Evolutionary conservation across 2,113 vertebrate genomes (phyloP), one percentile per base, ranked within the genome.

Genomic region (Chamaea fasciata): DNA sequence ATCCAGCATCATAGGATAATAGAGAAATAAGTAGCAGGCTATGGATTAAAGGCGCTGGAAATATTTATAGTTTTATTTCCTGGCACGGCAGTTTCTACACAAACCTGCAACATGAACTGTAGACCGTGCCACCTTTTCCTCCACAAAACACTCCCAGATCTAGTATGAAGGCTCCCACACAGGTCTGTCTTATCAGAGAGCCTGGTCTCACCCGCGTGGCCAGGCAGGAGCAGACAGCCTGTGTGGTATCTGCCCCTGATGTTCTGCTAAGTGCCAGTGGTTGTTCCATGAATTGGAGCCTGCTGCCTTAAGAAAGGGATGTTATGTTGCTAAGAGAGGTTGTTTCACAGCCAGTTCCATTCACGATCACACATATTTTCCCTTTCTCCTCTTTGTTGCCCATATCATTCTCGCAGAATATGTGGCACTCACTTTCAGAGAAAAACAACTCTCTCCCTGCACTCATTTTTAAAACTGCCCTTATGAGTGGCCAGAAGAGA

Each of bases 11-110:
- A 52, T 18, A 77, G 76, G 49, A 89, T 90, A 91, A 92, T 26
- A 86, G 47, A 39, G 49, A 94, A 96, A 64, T 81, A 90, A 92
- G 60, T 46, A 90, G 42, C 30, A 83, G 83, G 76, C 80, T 57
- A 30, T 11, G 35, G 68, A 77, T 93, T 93, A 83, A 93, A 94
- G 47, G 50, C 3, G 5, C 10, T 2, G 13, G 37, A 64, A 90
- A 86, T 88, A 88, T 74, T 95, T 91, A 52, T 28, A 37, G 26
- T 35, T 89, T 62, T 59, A 56, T 90, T 92, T 75, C 79, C 78
- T 80, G 50, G 56, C 59, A 39, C 11, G 64, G 49, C 19, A 55
- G 10, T 63, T 94, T 50, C 91, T 52, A 76, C 30, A 67, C 49
- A 89, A 53, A 60, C 8, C 56, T 75, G 71, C 41, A 46, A 44